Evolutionary conservation across 2,888 invertebrate species (phyloP).

Genomic region (Catotricha subobsoleta): DNA sequence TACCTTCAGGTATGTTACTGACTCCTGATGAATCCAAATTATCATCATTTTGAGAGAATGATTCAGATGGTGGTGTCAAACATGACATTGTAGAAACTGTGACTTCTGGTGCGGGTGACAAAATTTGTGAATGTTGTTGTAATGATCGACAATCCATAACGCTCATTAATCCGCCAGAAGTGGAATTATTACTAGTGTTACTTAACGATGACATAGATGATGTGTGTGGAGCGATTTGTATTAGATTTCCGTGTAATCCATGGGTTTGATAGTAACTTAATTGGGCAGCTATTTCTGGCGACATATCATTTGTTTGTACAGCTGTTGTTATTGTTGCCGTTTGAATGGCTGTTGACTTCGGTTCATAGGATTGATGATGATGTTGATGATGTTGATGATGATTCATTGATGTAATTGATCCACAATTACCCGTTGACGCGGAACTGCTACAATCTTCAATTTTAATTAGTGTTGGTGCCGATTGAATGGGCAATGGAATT

Average conservation of each 20-base stretch:
- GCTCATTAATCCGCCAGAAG: not conserved
- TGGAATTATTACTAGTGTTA: not conserved
- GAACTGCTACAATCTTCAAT: conserved; percentile 45
- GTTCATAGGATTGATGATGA: conserved; percentile 6
- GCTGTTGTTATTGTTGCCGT: conserved; percentile 13
- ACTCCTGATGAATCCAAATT: conserved; percentile 3
- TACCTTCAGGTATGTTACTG: conserved; percentile 1
- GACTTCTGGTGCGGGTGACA: conserved; percentile 2
- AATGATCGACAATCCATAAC: not conserved
- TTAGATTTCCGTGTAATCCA: conserved; percentile 11
- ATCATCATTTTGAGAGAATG: not conserved
- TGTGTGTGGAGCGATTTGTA: conserved; percentile 12
- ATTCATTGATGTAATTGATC: conserved; percentile 11
- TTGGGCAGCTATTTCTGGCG: conserved; percentile 11
- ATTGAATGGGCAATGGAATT: conserved; percentile 25
- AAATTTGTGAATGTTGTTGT: conserved; percentile 1
- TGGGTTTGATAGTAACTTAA: conserved; percentile 12
- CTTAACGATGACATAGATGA: not conserved
- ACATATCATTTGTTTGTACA: conserved; percentile 13
- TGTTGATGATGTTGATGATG: conserved; percentile 10
- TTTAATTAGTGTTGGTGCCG: conserved; percentile 41
- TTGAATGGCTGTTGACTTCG: conserved; percentile 12
- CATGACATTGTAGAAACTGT: conserved; percentile 11
- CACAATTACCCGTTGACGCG: conserved; percentile 8
- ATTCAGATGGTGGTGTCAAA: conserved; percentile 42